phyloP scores from a whole-genome alignment of 1,140 invertebrate genomes.

The Hyphantria cunea region DNA sequence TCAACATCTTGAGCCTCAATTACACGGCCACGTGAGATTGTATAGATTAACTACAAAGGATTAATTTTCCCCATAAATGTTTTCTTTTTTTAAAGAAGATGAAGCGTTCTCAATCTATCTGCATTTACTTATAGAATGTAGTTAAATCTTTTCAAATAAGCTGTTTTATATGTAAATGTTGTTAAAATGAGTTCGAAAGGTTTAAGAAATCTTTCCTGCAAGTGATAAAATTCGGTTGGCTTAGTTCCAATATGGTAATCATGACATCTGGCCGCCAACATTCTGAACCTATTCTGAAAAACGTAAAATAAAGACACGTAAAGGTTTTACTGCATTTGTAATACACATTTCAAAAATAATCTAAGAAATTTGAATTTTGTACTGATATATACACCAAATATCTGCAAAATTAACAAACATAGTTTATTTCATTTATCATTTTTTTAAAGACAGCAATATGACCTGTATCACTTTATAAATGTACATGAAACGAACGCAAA shows the following conservation, averaged over 20 bases:
- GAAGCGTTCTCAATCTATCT: constrained; percentile 3
- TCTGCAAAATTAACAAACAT: no score
- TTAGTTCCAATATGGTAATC: constrained; percentile 25
- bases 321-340: background rate
- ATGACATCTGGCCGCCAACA: constrained; percentile 21
- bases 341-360: background rate
- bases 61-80: constrained; percentile 2
- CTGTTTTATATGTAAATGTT: no score
- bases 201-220: constrained; percentile 2
- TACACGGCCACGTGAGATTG: constrained; percentile 15
- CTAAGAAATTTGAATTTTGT: background rate
- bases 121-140: background rate
- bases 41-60: constrained; percentile 13
- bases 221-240: constrained; percentile 28
- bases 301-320: constrained; percentile 5
- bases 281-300: constrained; percentile 1
- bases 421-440: no score
- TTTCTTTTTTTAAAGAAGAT: background rate
- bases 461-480: no score
- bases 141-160: background rate
- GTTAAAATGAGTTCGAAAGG: no score
- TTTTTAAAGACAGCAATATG: no score
- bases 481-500: no score
- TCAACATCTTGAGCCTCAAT: constrained; percentile 12
- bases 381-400: background rate